Base-by-base conservation (phyloP, 2,888 invertebrate genomes). In the Drosophila differens region DNA sequence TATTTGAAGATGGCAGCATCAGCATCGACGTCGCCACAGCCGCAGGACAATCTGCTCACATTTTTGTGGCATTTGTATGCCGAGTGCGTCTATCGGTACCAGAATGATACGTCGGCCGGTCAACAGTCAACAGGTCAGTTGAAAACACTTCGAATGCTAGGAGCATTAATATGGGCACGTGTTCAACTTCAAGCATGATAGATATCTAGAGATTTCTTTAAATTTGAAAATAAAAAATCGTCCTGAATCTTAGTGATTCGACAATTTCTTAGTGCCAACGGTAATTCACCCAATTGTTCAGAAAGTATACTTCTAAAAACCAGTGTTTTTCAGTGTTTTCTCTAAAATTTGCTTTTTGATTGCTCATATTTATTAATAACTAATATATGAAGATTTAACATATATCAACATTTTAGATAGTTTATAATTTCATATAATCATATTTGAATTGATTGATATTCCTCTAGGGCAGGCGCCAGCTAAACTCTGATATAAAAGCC, bases 51-150 rank as follows among this genome's bases (percentile, higher is more conserved):
- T 78, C 74, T 85, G 37, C 77, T 79, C 68, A 60, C 68, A 78
- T 91, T 92, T 61, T 78, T 93, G 2, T 82, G 77, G 33, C 91
- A 92, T 84, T 79, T 93, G 44, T 93, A 90, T 76, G 75, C 90
- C 64, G 91, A 93, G 70, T 93, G 93, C 76, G 86, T 91, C 73
- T 78, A 84, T 66, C 91, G 90, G 57, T 91, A 91, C 69, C 82
- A 87, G 70, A 92, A 91, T 39, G 85, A 88, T 59, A 82, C 92
- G 58, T 41, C 81, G 47, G n/a, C 55, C 16, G 63, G 28, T 32
- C 37, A 66, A 22, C 37, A 64, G 37, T 53, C 76, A 73, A 75
- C 76, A 85, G 88, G 87, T 89, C 55, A 78, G 79, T 71, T 25
- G 19, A 59, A 47, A 52, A 52, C 19, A 28, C 22, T 44, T 12